Conservation (phyloP, 2,888 invertebrate genomes). For the Melitaea athalia region DNA sequence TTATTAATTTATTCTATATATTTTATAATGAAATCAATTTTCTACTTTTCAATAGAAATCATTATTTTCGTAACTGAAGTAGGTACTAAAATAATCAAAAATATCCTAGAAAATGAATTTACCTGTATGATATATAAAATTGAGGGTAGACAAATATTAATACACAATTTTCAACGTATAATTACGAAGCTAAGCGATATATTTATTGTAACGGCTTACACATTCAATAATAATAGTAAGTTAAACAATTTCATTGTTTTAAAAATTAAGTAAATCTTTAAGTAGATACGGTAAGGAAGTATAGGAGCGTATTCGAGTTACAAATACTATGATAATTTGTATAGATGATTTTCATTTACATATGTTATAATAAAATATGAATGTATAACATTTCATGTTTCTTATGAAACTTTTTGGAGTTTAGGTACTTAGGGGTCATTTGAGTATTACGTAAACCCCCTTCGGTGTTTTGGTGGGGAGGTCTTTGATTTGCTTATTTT, state of each 20-base stretch:
- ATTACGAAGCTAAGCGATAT: not conserved
- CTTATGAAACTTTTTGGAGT: too few species aligned
- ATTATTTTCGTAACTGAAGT: not conserved
- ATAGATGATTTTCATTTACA: not conserved
- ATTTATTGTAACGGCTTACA: constrained; percentile 4
- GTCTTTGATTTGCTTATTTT: too few species aligned
- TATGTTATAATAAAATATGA: not conserved
- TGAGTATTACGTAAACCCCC: too few species aligned
- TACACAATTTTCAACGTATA: not conserved
- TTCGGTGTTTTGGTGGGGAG: too few species aligned
- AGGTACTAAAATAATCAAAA: not conserved
- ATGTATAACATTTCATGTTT: too few species aligned
- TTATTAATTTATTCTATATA: too few species aligned
- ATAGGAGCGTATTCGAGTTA: constrained; percentile 3
- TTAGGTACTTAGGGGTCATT: too few species aligned
- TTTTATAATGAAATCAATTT: too few species aligned
- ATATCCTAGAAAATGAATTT: not conserved
- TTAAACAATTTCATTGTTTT: constrained; percentile 5
- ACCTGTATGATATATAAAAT: not conserved
- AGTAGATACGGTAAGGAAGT: not conserved
- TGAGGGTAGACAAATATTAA: not conserved
- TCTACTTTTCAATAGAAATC: too few species aligned
- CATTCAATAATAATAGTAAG: constrained; percentile 10
- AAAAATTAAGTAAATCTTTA: not conserved
- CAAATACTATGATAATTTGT: constrained; percentile 6